Base-by-base conservation (phyloP, 2,888 invertebrate species). In the Gymnoscelis rufifasciata region DNA sequence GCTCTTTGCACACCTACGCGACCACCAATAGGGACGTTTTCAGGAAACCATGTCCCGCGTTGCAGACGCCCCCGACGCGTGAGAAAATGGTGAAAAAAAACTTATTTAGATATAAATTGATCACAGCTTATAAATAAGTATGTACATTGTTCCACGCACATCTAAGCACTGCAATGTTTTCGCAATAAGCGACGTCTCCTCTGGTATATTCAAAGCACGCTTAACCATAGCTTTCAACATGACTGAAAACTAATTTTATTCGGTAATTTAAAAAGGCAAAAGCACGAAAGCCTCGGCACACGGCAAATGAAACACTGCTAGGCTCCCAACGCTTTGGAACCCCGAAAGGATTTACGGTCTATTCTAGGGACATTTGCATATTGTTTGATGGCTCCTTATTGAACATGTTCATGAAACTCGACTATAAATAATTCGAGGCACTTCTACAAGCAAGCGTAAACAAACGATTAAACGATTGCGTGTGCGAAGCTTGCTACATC, bases 161-260 rank as follows among this genome's bases (percentile, higher is more conserved):
- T 86, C 80, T 52, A 84, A 66, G 62, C 72, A 75, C 52, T 74
- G 68, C 50, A 87, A 66, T 1, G 84, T 71, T 64, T 74, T 84
- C 33, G 70, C 70, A 38, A 83, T 41, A 55, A 81, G 66, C 54
- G 69, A 61, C 43, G 66, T 73, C 11, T 86, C 78, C 19, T 82
- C 81, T 37, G 72, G 76, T 27, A 68, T 59, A 45, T 76, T 71
- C 43, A 88, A 65, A 53, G 84, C 84, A 23, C 81, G 75, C 64
- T 86, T 86, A 45, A 88, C 67, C 73, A 87, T 78, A 59, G 84
- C 80, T 62, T 77, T 84, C 50, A 88, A 66, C 88, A 88, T 88
- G 68, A 43, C 31, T 53, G 43, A 56, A 53, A 51, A 39, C 52
- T 36, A 43, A 48, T 51, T 52, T 55, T 52, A 39, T 50, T 56